A percentile compares a stretch with the other conserved stretches of the same genome.
phyloP scores from a whole-genome alignment of 2,888 invertebrate genomes.

The Keiferia lycopersicella region DNA sequence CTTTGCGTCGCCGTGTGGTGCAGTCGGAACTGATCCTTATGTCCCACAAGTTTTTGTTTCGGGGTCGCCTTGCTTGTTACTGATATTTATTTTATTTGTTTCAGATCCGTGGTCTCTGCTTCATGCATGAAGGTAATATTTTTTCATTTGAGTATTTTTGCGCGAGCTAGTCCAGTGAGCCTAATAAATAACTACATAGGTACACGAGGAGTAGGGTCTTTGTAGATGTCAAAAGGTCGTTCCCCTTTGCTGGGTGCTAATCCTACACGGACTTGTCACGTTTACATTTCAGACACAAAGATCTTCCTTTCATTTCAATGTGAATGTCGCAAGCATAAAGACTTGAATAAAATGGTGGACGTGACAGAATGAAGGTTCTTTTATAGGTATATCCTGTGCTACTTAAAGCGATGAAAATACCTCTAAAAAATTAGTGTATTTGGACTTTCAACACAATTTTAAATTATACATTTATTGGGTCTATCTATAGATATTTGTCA shows the following conservation, averaged over 20 bases:
- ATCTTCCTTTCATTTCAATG: constrained; percentile 23
- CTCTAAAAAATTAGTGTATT: too few species aligned
- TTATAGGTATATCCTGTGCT: neutral
- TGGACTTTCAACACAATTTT: too few species aligned
- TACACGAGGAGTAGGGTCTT: neutral
- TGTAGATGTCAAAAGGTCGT: neutral
- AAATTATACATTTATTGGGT: too few species aligned
- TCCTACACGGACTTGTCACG: neutral
- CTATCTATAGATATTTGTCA: too few species aligned
- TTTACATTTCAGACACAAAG: constrained; percentile 27
- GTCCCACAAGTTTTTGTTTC: constrained; percentile 54
- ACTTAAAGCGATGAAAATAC: neutral
- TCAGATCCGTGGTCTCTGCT: constrained; percentile 50
- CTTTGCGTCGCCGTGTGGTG: too few species aligned
- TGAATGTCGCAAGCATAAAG: constrained; percentile 12
- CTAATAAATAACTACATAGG: neutral
- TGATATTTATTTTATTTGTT: constrained; percentile 55
- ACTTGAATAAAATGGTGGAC: neutral
- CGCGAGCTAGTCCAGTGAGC: too few species aligned
- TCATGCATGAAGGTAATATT: constrained; percentile 19
- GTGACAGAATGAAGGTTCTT: too few species aligned
- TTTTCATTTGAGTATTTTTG: too few species aligned
- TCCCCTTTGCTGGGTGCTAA: neutral
- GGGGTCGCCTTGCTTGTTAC: constrained; percentile 40
- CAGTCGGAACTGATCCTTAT: constrained; percentile 19